Evolutionary conservation across 2,797 vertebrate species (phyloP).

Genomic region (Enteromius argenteus): DNA sequence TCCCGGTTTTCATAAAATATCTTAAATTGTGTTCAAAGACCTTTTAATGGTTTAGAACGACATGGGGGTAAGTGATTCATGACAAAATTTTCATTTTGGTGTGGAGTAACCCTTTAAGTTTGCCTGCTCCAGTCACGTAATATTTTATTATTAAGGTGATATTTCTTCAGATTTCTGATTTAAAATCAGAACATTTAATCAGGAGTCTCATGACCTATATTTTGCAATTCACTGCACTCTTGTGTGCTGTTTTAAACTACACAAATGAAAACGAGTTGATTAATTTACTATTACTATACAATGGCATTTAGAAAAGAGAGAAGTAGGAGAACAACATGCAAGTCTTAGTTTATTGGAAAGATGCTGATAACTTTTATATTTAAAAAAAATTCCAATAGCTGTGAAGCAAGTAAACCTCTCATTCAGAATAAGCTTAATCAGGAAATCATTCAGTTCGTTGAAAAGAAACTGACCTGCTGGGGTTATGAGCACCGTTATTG

Average conservation of each 20-base stretch:
- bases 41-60: too few species aligned
- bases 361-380: background rate
- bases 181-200: background rate
- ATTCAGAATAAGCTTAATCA: background rate
- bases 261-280: background rate
- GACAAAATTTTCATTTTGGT: too few species aligned
- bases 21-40: too few species aligned
- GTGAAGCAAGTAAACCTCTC: background rate
- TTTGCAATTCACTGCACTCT: background rate
- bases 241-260: background rate
- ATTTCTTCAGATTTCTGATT: background rate
- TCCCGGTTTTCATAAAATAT: too few species aligned
- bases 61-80: too few species aligned
- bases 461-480: conserved; percentile 77
- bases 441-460: background rate
- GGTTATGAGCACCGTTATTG: conserved; percentile 82
- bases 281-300: background rate
- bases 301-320: background rate
- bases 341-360: background rate
- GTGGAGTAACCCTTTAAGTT: background rate
- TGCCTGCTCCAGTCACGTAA: background rate
- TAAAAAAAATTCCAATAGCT: background rate
- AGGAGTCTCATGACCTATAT: background rate
- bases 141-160: background rate
- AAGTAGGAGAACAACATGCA: background rate